These are phyloP conservation scores for Diplosoma virens DNA, from an alignment of 23 tunicate species.

Conservation along the genomic window DNA sequence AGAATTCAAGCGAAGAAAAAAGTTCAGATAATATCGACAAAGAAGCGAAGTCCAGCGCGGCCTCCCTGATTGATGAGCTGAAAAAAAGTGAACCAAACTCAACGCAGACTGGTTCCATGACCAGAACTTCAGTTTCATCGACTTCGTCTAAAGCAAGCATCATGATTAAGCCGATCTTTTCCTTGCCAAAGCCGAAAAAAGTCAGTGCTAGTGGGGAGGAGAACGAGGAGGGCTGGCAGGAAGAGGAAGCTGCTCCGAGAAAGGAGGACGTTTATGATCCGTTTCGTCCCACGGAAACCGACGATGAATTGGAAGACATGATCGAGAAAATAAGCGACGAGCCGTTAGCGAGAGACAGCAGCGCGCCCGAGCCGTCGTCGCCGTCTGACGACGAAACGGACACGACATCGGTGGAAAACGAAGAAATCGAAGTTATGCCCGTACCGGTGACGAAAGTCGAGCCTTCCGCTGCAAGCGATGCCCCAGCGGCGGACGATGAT, in stretches of 20 bases:
- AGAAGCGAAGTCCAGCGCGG: no score
- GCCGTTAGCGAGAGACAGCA: neutral
- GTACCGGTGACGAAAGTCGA: neutral
- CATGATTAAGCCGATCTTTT: conserved; percentile 49
- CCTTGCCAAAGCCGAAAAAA: conserved; percentile 31
- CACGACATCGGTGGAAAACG: no score
- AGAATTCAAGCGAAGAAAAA: no score
- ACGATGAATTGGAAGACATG: conserved; percentile 50
- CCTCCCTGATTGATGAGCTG: no score
- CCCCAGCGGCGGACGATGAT: neutral
- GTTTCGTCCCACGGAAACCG: conserved; percentile 77
- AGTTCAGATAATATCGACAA: no score
- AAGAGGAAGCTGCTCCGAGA: neutral
- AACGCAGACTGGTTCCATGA: no score
- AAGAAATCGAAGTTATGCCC: neutral
- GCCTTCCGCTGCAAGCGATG: neutral
- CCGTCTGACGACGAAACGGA: neutral
- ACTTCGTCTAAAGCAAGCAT: conserved; percentile 24
- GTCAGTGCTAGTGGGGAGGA: neutral
- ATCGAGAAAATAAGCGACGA: neutral
- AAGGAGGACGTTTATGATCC: conserved; percentile 72
- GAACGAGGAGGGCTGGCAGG: neutral
- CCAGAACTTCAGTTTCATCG: neutral
- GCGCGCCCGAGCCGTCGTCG: neutral
- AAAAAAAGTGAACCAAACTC: no score